Evolutionary conservation across 2,888 invertebrate species (phyloP), one percentile per base, ranked within the genome.

Genomic region (Ornithoptera priamus): DNA sequence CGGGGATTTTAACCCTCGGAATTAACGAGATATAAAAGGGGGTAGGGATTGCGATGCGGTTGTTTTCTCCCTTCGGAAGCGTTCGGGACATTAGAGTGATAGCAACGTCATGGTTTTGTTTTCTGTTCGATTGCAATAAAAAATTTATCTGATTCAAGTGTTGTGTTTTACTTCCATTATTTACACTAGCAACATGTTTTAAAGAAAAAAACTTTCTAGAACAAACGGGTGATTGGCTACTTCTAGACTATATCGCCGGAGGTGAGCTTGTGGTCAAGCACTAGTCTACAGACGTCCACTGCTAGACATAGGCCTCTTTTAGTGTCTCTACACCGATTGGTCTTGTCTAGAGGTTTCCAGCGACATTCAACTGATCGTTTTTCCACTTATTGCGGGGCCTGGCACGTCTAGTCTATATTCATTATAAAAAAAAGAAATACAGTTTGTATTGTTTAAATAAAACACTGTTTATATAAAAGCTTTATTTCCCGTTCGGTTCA

Each of bases 1-100:
- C 92, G 92, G 92, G 90, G 93, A 92, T 92, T 92, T 91, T 87
- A 90, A 90, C 92, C 92, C 92, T 89, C 90, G 80, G 91, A 86
- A 92, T 92, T 92, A 92, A 90, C 92, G 89, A 86, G 90, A 86
- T 88, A 86, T 87, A 85, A 82, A 83, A 86, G 83, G 78, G 85
- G 88, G 84, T 81, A 78, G 80, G 75, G 74, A 77, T 75, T 71
- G 74, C 76, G 78, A 75, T 79, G 81, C 84, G 80, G 85, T 78
- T 85, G 87, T 84, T 84, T 85, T 82, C 85, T 84, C 83, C 78
- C 80, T 73, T 73, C 70, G 72, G 75, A 75, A 73, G 75, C 73
- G 75, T 75, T 74, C 73, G 72, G 72, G 75, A 74, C 77, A 77
- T 77, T 78, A 74, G 76, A 74, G 77, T 74, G 73, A 75, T 71